Evolutionary conservation across 2,797 vertebrate species (phyloP), one percentile per base, ranked within the genome.

Genomic region (Sciurus carolinensis): DNA sequence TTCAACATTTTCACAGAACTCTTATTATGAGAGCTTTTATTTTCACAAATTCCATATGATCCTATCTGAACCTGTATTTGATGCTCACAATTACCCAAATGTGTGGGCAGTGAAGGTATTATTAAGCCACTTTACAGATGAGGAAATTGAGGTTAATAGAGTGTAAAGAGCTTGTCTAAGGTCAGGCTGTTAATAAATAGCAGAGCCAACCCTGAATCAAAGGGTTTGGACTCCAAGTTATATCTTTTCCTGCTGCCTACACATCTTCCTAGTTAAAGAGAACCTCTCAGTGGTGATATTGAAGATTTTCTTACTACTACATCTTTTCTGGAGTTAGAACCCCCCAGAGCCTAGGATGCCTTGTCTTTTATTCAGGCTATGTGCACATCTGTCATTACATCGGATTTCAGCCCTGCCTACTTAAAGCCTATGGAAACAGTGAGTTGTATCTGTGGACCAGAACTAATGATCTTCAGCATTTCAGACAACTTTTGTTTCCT

Each of bases 81-180:
- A 94, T 42, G 89, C 62, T 94, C 33, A 91, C 83, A 76, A 72
- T 95, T 88, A 89, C 28, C 79, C 18, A 64, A 18, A 54, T 0
- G 33, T 87, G 93, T 96, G 87, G 96, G 92, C 42, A 94, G 75
- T 24, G 26, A 2, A 1, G 50, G 39, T 95, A 33, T 97, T 89
- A 97, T 90, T 94, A 94, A 94, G 57, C 84, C 96, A 91, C 85
- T 95, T 97, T 94, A 87, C 57, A 96, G 94, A 94, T 87, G 92
- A 91, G 33, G 86, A 97, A 95, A 94, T 95, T 75, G 89, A 96
- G 89, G 72, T 89, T 95, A 87, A 93, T 91, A 84, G 82, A 75
- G 76, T 88, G 89, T 86, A 90, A 94, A 93, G 91, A 90, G 77
- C 83, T 88, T 91, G 50, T 67, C 39, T 50, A 87, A 90, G 94